Base-by-base conservation (phyloP, 2,888 invertebrate genomes). In the Phortica okadai region DNA sequence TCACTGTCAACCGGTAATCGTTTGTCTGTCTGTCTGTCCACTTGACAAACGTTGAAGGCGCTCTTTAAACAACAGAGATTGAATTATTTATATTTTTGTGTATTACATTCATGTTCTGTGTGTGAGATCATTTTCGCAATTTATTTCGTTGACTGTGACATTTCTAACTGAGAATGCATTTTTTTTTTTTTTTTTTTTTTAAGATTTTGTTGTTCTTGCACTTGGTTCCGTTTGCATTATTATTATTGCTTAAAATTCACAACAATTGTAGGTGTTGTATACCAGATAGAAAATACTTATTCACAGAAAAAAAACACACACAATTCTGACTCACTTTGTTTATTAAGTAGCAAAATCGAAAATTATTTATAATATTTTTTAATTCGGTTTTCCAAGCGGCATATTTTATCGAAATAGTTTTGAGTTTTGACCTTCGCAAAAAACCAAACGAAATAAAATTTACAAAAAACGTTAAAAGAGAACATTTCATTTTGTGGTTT, bases 401-500 rank as follows among this genome's bases (percentile, higher is more conserved):
- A 50, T 50, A 7, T 50, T 50, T 8, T 3, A 1, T 50, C 50
- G 50, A 50, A 50, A 33, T 64, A 10, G 8, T 64, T 21, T 64
- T 14, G 64, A 33, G 41, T 33, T 3, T 33, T 41, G 41, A 64
- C 64, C 64, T 64, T 64, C 64, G 41, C 33, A 50, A 50, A 50
- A 50, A 50, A 11, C 50, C 10, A 33, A 72, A 56, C 54, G 25
- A 11, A 72, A 21, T n/a, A 25, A 25, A 70, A 54, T 64, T 64
- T 64, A 64, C 59, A 16, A 16, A 62, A 62, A 62, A 62, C 50
- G 14, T 50, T 50, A 25, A 10, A 25, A 67, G 41, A 14, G 25
- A 7, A 56, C 56, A 72, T 72, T 54, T 54, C 54, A 54, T 72
- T 72, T 56, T 72, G 70, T 33, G 56, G 70, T 72, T 41, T 21